Base-by-base conservation (phyloP, 2,888 invertebrate species). In the Microctonus aethiopoides region DNA sequence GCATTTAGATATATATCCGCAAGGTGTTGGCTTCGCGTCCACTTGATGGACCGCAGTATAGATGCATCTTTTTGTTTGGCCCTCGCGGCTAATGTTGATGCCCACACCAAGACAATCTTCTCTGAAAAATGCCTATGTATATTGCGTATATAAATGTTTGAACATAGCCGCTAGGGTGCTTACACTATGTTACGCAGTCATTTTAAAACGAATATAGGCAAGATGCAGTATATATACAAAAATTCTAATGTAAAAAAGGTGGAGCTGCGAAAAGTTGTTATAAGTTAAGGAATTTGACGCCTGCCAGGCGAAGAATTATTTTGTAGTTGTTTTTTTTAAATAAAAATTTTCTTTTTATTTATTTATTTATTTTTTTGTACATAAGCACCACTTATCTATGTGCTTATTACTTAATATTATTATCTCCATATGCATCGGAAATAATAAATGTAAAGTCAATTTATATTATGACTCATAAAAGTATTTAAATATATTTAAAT, bases 1-100 rank as follows among this genome's bases (percentile, higher is more conserved):
- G 52, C 64, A 65, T 59, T 46, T 29, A 32, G 20, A 59, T 29
- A 59, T 59, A 64, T 13, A 39, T 60, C 60, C 60, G 60, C 60
- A 60, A 26, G 60, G 24, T 60, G 60, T 32, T 20, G 46, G 46
- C 46, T 46, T 16, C 46, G 46, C 7, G 46, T 46, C 46, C 16
- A 46, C 46, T 46, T 46, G 46, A 46, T 46, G 46, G 46, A 46
- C 46, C 16, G 46, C 46, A 46, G 46, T 46, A n/a, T 46, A 46
- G 46, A 46, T 46, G 46, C 46, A 46, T 46, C 46, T 46, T 46
- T 46, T 46, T 16, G 46, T 46, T 46, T 20, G 16, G 16, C 16
- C 46, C 46, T n/a, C n/a, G 46, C 46, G 46, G 46, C 16, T 46
- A 20, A 46, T 46, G 46, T 46, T n/a, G n/a, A n/a, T 46, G 46